These are phyloP conservation scores for Sycon ciliatum DNA, from an alignment of 37 sponge, comb jelly and placozoan species.

Conservation along the genomic window DNA sequence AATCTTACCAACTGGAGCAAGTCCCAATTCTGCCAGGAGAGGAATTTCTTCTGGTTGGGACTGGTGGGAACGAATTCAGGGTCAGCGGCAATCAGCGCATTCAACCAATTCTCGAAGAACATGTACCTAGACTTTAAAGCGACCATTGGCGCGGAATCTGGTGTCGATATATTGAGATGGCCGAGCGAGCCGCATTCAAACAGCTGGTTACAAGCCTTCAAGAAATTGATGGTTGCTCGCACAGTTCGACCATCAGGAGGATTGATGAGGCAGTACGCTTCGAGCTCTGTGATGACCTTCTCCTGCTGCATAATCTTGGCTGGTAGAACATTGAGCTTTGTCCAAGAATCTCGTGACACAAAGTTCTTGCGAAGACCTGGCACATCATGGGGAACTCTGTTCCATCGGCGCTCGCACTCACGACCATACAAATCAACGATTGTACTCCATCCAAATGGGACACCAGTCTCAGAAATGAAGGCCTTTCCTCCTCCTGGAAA, in stretches of 20 bases:
- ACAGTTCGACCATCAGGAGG: slow-evolving; percentile 15
- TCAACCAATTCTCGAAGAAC: too few species aligned
- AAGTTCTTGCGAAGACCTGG: slow-evolving; percentile 11
- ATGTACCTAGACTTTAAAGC: too few species aligned
- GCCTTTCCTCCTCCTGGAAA: slow-evolving; percentile 17
- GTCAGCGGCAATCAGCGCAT: too few species aligned
- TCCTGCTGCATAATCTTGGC: slow-evolving; percentile 45
- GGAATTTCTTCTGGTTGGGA: too few species aligned
- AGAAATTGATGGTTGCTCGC: neutral
- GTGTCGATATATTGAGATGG: too few species aligned
- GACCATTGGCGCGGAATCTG: too few species aligned
- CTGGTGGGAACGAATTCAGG: too few species aligned
- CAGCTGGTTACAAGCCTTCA: slow-evolving; percentile 27
- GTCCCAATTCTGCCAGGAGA: slow-evolving; percentile 34
- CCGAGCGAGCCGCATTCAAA: slow-evolving; percentile 29
- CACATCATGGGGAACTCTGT: neutral
- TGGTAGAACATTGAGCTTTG: slow-evolving; percentile 27
- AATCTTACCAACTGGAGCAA: neutral
- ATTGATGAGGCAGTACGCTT: neutral
- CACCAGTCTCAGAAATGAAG: neutral
- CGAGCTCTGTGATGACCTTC: slow-evolving; percentile 27
- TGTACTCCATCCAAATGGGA: slow-evolving; percentile 28
- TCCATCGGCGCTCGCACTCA: slow-evolving; percentile 12
- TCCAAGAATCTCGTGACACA: slow-evolving; percentile 25
- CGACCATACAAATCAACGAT: slow-evolving; percentile 14